A percentile compares a stretch with the other conserved stretches of the same genome.
These are phyloP conservation scores for Scolopax bukidnonensis DNA, from an alignment of 2,797 vertebrate genomes.

Conservation along the genomic window DNA sequence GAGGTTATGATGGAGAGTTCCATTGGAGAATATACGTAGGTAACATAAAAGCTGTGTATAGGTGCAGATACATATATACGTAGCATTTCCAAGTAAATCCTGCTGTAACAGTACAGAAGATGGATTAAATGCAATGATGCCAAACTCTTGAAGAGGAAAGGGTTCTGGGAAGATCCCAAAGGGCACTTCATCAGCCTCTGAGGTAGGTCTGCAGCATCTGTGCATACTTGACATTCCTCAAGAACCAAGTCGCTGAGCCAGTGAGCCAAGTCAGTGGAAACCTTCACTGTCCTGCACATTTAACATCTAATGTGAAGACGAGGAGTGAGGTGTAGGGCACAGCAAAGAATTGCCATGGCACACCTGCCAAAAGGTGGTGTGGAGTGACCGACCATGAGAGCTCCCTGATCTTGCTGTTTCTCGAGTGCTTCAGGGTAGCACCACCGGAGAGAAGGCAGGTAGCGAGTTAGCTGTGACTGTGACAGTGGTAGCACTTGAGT, in stretches of 20 bases:
- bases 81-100: not conserved
- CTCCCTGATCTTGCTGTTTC: not conserved
- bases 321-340: not conserved
- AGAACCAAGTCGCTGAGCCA: not conserved
- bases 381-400: fast-evolving
- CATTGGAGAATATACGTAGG: not conserved
- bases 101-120: not conserved
- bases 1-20: not conserved
- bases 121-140: not conserved
- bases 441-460: not conserved
- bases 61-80: not conserved
- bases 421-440: not conserved
- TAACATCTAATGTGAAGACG: not conserved
- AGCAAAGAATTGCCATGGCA: not conserved
- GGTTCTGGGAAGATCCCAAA: not conserved
- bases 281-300: too few species aligned
- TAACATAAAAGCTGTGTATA: not conserved
- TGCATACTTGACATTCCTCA: not conserved
- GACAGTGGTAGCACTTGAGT: too few species aligned
- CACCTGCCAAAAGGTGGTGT: not conserved
- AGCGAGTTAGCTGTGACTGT: not conserved
- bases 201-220: not conserved
- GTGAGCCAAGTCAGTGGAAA: not conserved
- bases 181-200: not conserved
- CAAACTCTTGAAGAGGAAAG: not conserved